Conservation (phyloP, 2,888 invertebrate species). For the Nezara viridula region DNA sequence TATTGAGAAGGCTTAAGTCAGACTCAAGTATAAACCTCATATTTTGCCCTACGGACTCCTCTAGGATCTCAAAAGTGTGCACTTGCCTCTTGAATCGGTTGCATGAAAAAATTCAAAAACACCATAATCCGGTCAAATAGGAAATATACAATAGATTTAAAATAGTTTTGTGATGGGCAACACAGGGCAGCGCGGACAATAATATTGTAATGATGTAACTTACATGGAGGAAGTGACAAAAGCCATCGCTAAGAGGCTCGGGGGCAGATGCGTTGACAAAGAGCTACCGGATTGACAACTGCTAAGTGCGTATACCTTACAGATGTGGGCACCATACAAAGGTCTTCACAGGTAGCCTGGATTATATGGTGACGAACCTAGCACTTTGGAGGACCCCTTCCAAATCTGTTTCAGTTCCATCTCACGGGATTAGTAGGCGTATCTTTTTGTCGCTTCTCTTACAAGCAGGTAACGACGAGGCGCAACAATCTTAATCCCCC, state of each 20-base stretch:
- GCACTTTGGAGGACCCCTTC: not conserved
- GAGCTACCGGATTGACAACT: not conserved
- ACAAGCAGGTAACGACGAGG: not conserved
- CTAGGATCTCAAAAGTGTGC: no score
- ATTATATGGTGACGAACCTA: slow-evolving; percentile 37
- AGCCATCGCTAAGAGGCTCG: not conserved
- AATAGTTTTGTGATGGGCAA: not conserved
- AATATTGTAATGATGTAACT: slow-evolving; percentile 6
- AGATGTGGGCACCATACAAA: not conserved
- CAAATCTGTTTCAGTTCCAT: slow-evolving; percentile 28
- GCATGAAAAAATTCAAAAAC: no score
- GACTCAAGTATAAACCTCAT: no score
- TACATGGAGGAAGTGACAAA: slow-evolving; percentile 17
- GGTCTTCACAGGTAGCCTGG: not conserved
- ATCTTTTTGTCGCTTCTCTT: slow-evolving; percentile 28
- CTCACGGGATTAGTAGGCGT: slow-evolving; percentile 9
- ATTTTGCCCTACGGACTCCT: no score
- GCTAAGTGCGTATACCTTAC: slow-evolving; percentile 36
- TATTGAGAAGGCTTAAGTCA: no score
- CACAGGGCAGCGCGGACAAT: not conserved
- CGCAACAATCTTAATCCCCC: slow-evolving; percentile 20
- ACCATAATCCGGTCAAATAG: no score
- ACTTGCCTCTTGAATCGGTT: no score
- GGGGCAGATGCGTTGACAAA: not conserved
- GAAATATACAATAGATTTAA: not conserved